A percentile compares a stretch with the other conserved stretches of the same genome.
Evolutionary conservation across 2,113 vertebrate species (phyloP).

Genomic region (Podilymbus podiceps): DNA sequence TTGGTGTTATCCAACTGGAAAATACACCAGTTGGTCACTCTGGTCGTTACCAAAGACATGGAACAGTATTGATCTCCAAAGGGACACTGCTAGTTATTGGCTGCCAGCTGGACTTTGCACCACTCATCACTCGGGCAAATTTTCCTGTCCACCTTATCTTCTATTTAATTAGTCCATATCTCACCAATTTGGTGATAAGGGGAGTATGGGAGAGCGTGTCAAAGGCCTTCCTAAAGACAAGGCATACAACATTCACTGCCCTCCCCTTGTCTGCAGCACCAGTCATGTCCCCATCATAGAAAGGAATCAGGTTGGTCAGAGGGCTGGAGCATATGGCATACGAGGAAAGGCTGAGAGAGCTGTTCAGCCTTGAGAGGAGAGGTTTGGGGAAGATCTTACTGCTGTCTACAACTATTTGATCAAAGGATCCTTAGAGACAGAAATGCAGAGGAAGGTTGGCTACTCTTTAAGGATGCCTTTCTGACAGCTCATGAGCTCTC

Average conservation of each 20-base stretch:
- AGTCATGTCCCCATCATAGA: background rate
- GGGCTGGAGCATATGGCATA: background rate
- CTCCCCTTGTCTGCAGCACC: background rate
- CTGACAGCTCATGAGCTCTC: too few species aligned
- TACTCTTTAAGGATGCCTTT: too few species aligned
- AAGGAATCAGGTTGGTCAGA: background rate
- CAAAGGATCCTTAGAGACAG: too few species aligned
- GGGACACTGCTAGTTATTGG: background rate
- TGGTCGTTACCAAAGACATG: background rate
- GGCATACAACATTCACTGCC: background rate
- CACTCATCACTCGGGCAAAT: background rate
- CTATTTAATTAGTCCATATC: background rate
- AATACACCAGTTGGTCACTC: background rate
- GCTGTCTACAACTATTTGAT: background rate
- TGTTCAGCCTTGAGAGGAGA: background rate
- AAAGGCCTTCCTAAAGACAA: background rate
- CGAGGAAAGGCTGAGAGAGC: background rate
- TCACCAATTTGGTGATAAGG: background rate
- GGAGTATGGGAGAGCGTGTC: background rate
- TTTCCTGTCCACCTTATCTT: background rate
- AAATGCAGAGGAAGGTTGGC: too few species aligned
- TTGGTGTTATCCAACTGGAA: background rate
- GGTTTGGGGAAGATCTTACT: background rate
- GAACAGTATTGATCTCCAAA: background rate
- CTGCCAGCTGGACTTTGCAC: background rate